A percentile compares a stretch with the other conserved stretches of the same genome.
Conservation (phyloP, 2,888 invertebrate species). For the Stratiomys singularior region DNA sequence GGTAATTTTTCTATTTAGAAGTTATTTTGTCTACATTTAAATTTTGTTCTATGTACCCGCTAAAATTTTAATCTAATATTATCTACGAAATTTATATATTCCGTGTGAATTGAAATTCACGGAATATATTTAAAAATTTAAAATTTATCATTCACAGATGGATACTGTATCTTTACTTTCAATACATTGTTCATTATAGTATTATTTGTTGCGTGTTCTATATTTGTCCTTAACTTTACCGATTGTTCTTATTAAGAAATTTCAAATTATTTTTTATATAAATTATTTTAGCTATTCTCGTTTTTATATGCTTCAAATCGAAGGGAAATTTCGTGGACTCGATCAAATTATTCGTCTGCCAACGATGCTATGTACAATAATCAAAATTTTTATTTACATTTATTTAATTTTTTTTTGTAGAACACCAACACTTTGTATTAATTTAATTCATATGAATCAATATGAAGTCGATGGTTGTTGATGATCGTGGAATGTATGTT, state of each 20-base stretch:
- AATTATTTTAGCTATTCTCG: too few relatives aligned
- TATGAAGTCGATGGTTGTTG: too few relatives aligned
- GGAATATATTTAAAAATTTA: slow-evolving; percentile 15
- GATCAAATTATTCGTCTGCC: too few relatives aligned
- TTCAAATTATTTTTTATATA: background rate
- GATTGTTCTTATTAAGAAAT: slow-evolving; percentile 32
- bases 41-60: background rate
- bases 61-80: background rate
- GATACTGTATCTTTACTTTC: slow-evolving; percentile 37
- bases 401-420: too few relatives aligned
- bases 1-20: background rate
- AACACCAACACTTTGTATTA: too few relatives aligned
- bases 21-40: background rate
- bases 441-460: too few relatives aligned
- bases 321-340: too few relatives aligned
- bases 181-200: background rate
- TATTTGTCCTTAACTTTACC: background rate
- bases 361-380: too few relatives aligned
- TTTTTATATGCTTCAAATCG: too few relatives aligned
- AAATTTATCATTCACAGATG: slow-evolving; percentile 41
- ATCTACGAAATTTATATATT: slow-evolving; percentile 16
- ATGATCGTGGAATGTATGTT: too few relatives aligned
- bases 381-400: too few relatives aligned
- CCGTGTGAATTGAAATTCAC: slow-evolving; percentile 1
- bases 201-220: background rate